Conservation (phyloP, 2,888 invertebrate species). For the Drosophila melanosoma region DNA sequence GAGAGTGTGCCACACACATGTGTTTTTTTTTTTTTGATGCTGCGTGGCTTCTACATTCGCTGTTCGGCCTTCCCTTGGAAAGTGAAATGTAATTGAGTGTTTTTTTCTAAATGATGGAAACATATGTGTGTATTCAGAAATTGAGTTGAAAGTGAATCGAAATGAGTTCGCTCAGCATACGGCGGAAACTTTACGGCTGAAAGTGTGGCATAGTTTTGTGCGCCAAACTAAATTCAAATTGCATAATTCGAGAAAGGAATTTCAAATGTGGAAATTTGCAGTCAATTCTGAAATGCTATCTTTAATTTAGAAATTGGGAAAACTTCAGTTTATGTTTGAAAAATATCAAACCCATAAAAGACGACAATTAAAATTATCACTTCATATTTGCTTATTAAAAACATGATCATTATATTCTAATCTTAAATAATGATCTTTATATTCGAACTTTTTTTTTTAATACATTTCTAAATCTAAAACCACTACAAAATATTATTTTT, state of each 20-base stretch:
- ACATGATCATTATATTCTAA: neutral
- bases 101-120: conserved; percentile 58
- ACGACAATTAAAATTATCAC: neutral
- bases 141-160: conserved; percentile 51
- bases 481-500: too few species aligned
- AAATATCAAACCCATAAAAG: neutral
- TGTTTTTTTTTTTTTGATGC: conserved; percentile 5
- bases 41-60: conserved; percentile 9
- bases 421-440: neutral
- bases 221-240: conserved; percentile 43
- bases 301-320: neutral
- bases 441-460: neutral
- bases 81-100: conserved; percentile 76
- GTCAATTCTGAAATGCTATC: neutral
- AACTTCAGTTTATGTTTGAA: neutral
- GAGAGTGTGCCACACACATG: conserved; percentile 42
- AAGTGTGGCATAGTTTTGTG: conserved; percentile 69
- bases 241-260: neutral
- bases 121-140: conserved; percentile 32
- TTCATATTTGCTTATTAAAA: neutral
- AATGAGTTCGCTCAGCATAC: conserved; percentile 37
- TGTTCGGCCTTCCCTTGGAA: conserved; percentile 72
- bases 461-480: neutral
- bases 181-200: conserved; percentile 1
- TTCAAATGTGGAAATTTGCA: neutral